Evolutionary conservation across 2,888 invertebrate genomes (phyloP), one percentile per base, ranked within the genome.

Genomic region (Steinernema scapterisci): DNA sequence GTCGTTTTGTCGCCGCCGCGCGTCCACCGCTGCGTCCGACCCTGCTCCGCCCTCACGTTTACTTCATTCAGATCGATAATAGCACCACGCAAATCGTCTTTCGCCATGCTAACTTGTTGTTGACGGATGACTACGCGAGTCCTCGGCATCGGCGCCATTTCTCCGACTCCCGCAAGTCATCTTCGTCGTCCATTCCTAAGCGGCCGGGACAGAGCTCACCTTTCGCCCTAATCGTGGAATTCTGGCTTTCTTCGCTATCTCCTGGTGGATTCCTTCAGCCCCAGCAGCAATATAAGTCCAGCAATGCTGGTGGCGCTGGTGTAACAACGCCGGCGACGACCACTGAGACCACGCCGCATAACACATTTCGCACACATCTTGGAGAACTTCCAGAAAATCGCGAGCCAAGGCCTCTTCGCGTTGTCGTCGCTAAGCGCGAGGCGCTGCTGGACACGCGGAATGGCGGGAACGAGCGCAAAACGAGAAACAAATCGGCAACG

Each of bases 1-100:
- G 63, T 63, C 63, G 63, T 63, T 63, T 31, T 63, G 63, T 63
- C 63, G 63, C 38, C 38, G 38, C 38, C 38, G 21, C 63, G 63
- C 63, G 63, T 63, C 63, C 63, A 25, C 63, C 27, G 48, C 38
- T 3, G 38, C 38, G 38, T 38, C 5, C 38, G 48, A 48, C 63
- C 16, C 63, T 7, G 63, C 63, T 38, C 63, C 63, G 21, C 63
- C 63, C 63, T 63, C 63, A 63, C 27, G 63, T 63, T 63, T 25
- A 48, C 48, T 48, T 48, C 48, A 48, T 63, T 63, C 63, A 63
- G 63, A 63, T 63, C 63, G 63, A 63, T 63, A 63, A 63, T 63
- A 63, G 63, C 63, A 63, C 63, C 63, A 63, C 63, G 63, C 63
- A 63, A 63, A 63, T 25, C 31, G 63, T 63, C 63, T 27, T 27